Evolutionary conservation across 2,113 vertebrate genomes (phyloP).

Genomic region (Gorsachius goisagi): DNA sequence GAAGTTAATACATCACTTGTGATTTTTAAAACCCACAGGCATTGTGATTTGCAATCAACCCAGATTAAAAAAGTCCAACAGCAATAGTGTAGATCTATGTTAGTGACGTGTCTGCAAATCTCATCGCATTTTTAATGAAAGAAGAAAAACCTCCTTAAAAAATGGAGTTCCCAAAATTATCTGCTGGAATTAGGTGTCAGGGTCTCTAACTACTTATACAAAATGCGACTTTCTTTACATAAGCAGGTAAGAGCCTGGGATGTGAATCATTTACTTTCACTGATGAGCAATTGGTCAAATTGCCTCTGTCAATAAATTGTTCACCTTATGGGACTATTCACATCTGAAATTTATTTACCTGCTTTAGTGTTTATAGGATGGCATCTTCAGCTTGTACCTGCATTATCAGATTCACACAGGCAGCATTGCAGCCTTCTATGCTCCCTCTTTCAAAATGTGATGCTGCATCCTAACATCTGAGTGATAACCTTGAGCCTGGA

Average conservation of each 20-base stretch:
- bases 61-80: neutral
- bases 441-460: neutral
- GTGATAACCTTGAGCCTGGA: fast-evolving
- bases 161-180: neutral
- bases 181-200: neutral
- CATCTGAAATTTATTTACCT: neutral
- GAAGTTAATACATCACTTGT: neutral
- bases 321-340: neutral
- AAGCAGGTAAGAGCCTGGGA: neutral
- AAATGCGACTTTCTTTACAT: neutral
- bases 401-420: neutral
- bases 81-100: neutral
- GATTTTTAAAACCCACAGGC: neutral
- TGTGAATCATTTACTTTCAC: neutral
- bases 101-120: neutral
- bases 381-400: neutral
- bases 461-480: neutral
- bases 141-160: neutral
- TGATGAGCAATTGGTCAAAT: neutral
- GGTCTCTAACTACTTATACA: neutral
- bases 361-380: neutral
- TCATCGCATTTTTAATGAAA: neutral
- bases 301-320: neutral
- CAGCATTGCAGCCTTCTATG: neutral
- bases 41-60: neutral